Evolutionary conservation across 2,797 vertebrate genomes (phyloP), one percentile per base, ranked within the genome.

Genomic region (Ibycter americanus): DNA sequence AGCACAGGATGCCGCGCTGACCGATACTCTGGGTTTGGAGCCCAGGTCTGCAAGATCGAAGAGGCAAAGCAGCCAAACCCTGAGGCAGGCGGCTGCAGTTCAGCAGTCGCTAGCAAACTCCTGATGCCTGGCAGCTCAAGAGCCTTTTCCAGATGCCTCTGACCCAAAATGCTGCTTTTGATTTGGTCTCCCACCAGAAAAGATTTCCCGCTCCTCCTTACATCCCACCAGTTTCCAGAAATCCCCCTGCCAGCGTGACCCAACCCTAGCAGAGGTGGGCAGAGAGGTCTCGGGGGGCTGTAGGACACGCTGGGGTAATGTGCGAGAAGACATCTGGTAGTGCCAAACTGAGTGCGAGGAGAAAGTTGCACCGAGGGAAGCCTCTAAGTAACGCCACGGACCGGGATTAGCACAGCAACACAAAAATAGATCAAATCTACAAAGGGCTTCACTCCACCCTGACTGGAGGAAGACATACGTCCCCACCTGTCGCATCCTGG

Each of bases 171-270:
- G 2, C 26, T n/a, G 26, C 55, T 85, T 65, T 82, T 55, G 47
- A 58, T 90, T 54, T 79, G 18, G 4, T 66, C 31, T 82, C 23
- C 29, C 51, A 88, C 59, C 61, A 31, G 40, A 63, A 36, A 55
- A 20, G 38, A n/a, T 46, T 59, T 77, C 49, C 34, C 12, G 11
- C 8, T 55, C 5, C 13, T 40, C 46, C 29, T 54, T 59, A 17
- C 3, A 32, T 29, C 36, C 55, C 55, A 63, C 18, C 21, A 58
- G 54, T 34, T 63, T 87, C 59, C 40, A 55, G 51, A 70, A 59
- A 55, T 52, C 8, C 31, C 23, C 2, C 1, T 8, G 1, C 9
- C 29, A 52, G 13, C 1, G 2, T 2, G 3, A 65, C 8, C 1
- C 8, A 40, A 42, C 55, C 25, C 17, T 20, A 11, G 36, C 9